A percentile compares a stretch with the other conserved stretches of the same genome.
These are phyloP conservation scores for Aleiodes leptofemur DNA, from an alignment of 2,888 invertebrate species.

Conservation along the genomic window DNA sequence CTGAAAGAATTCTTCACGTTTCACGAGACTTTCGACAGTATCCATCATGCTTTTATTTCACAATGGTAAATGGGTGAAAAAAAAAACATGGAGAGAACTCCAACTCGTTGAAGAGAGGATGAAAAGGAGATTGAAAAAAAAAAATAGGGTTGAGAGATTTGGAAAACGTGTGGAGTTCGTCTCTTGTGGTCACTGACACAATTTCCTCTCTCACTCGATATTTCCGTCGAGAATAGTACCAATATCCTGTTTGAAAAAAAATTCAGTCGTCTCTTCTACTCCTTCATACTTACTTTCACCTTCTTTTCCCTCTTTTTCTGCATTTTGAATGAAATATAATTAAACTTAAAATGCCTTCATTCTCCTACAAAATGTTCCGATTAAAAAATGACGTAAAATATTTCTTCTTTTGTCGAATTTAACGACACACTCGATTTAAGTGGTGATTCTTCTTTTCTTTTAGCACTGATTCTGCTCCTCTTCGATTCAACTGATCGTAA, in stretches of 20 bases:
- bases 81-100: conserved; percentile 32
- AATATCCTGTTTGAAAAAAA: conserved; percentile 39
- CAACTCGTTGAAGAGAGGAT: conserved; percentile 10
- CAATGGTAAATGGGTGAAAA: conserved; percentile 11
- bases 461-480: no score
- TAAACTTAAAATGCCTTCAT: no score
- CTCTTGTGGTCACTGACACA: conserved; percentile 44
- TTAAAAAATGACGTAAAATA: no score
- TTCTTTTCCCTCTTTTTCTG: background rate
- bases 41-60: no score
- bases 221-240: conserved; percentile 45
- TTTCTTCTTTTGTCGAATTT: no score
- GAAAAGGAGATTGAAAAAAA: conserved; percentile 7
- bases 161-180: conserved; percentile 11
- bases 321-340: background rate
- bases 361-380: no score
- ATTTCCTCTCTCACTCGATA: conserved; percentile 46
- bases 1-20: no score
- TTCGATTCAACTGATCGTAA: no score
- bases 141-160: conserved; percentile 24
- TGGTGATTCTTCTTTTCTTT: no score
- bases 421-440: no score
- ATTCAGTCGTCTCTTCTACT: background rate
- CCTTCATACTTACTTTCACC: background rate
- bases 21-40: no score